Evolutionary conservation across 2,113 vertebrate species (phyloP).

Genomic region (Telmatochromis sp.): DNA sequence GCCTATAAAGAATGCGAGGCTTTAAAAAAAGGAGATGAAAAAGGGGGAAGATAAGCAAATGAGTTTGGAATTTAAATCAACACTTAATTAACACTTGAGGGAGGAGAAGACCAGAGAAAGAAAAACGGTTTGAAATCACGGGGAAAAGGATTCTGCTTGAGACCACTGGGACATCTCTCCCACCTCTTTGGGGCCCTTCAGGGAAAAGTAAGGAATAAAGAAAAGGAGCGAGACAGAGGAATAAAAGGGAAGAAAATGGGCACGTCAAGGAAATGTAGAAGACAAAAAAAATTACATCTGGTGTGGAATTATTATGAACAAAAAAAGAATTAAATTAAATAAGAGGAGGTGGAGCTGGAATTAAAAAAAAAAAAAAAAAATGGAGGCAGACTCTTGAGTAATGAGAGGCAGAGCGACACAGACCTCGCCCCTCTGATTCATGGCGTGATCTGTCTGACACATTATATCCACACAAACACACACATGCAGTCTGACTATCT

Average conservation of each 20-base stretch:
- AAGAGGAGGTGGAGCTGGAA: background rate
- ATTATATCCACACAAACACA: slow-evolving; percentile 1
- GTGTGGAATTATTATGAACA: background rate
- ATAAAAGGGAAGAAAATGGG: background rate
- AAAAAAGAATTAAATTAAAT: background rate
- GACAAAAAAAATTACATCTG: background rate
- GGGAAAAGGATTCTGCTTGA: background rate
- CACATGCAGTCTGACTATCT: background rate
- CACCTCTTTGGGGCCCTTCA: background rate
- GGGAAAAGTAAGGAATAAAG: background rate
- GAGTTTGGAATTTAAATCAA: background rate
- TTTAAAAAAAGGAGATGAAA: background rate
- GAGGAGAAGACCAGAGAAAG: background rate
- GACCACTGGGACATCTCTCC: background rate
- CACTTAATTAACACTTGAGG: background rate
- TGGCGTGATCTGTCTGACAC: slow-evolving; percentile 47
- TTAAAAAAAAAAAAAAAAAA: background rate
- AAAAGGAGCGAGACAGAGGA: background rate
- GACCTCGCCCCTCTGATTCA: slow-evolving; percentile 69
- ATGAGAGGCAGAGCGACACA: slow-evolving; percentile 41
- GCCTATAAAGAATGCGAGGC: background rate
- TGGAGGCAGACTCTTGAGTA: slow-evolving; percentile 28
- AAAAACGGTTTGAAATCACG: background rate
- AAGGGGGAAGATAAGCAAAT: background rate
- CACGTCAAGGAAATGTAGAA: background rate